Percentiles rank a stretch among this genome's conserved stretches.
These are phyloP conservation scores for Riparia riparia DNA, from an alignment of 2,113 vertebrate genomes.

Conservation along the genomic window DNA sequence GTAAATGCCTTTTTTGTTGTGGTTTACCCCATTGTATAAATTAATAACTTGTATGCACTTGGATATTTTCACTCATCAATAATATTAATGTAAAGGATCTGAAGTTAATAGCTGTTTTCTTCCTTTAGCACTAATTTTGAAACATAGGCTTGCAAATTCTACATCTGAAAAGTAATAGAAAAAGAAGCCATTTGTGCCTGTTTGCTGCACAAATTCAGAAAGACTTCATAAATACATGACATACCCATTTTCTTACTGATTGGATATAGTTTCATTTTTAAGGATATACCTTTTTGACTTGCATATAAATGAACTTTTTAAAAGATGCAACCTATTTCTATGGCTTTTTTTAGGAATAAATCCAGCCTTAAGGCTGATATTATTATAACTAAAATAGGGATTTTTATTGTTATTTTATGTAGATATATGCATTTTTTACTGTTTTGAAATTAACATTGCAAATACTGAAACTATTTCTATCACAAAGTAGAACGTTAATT, in stretches of 20 bases:
- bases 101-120: not conserved
- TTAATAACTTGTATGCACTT: not conserved
- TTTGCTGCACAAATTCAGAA: not conserved
- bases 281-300: not conserved
- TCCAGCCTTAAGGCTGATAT: not conserved
- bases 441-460: slow-evolving; percentile 43
- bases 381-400: slow-evolving; percentile 5
- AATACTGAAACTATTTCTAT: slow-evolving; percentile 26
- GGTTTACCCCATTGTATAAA: not conserved
- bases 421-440: slow-evolving; percentile 17
- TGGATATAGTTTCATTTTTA: not conserved
- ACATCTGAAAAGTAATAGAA: not conserved
- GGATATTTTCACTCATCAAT: not conserved
- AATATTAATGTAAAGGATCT: not conserved
- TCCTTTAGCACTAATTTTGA: not conserved
- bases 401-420: slow-evolving; percentile 1
- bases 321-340: not conserved
- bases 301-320: not conserved
- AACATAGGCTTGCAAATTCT: not conserved
- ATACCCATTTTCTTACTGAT: not conserved
- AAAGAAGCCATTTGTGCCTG: not conserved
- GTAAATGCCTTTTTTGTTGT: not conserved
- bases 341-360: slow-evolving; percentile 10
- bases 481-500: slow-evolving; percentile 33
- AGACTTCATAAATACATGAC: not conserved